Percentiles rank a stretch among this genome's conserved stretches.
Evolutionary conservation across 2,888 invertebrate genomes (phyloP).

Genomic region (Athripsodes cinereus): DNA sequence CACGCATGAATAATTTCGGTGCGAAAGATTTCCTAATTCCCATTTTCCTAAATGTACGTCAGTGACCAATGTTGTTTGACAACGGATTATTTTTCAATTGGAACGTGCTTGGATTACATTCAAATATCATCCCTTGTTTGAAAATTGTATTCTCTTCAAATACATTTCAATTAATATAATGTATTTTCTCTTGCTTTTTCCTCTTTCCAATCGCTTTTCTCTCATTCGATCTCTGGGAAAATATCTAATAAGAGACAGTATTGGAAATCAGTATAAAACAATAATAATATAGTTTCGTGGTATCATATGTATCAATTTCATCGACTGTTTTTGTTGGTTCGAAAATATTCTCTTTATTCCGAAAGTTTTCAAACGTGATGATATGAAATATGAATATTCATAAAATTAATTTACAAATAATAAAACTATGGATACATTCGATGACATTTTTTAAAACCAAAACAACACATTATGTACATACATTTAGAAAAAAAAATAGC

Average conservation of each 20-base stretch:
- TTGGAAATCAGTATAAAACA: no score
- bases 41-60: conserved; percentile 2
- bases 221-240: background rate
- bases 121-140: conserved; percentile 11
- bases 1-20: background rate
- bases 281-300: no score
- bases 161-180: conserved; percentile 28
- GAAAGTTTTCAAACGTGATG: no score
- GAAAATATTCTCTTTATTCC: no score
- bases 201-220: background rate
- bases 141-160: conserved; percentile 23
- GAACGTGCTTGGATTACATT: conserved; percentile 27
- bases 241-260: background rate
- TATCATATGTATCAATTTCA: no score
- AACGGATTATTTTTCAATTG: conserved; percentile 27
- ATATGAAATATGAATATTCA: no score
- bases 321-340: no score
- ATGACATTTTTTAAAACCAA: no score
- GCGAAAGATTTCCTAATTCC: background rate
- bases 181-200: conserved; percentile 3
- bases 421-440: no score
- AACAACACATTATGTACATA: no score
- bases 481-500: no score
- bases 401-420: no score
- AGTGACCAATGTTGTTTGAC: conserved; percentile 25